These are phyloP conservation scores for Pteronotus mesoamericanus DNA, from an alignment of 2,797 vertebrate genomes.

Conservation along the genomic window DNA sequence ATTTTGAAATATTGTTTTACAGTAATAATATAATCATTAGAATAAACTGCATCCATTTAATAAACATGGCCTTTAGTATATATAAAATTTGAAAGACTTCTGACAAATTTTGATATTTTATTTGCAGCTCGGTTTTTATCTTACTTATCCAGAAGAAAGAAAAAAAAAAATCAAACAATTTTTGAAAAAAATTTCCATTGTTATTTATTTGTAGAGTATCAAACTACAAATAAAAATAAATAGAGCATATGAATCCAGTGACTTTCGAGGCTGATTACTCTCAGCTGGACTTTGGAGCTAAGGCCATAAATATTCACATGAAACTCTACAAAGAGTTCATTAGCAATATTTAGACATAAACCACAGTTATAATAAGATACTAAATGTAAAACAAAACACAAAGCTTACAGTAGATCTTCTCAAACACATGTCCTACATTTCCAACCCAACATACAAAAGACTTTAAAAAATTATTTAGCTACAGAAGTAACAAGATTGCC, in stretches of 20 bases:
- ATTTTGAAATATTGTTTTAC: constrained; percentile 11
- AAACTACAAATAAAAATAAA: constrained; percentile 44
- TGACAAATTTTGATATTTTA: constrained; percentile 19
- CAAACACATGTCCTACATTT: neutral
- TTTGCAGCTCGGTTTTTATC: neutral
- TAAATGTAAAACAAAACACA: neutral
- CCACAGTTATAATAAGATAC: constrained; percentile 16
- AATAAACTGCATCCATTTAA: constrained; percentile 16
- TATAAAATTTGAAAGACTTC: neutral
- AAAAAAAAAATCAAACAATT: neutral
- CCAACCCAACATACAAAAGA: neutral
- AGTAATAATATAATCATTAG: neutral
- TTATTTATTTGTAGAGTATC: constrained; percentile 11
- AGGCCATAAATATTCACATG: constrained; percentile 37
- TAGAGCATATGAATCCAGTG: neutral
- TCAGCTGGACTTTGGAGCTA: constrained; percentile 32
- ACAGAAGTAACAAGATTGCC: neutral
- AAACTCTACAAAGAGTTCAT: constrained; percentile 47
- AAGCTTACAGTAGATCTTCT: neutral
- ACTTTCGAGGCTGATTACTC: neutral
- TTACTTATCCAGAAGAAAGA: constrained; percentile 2
- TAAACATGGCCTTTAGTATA: neutral
- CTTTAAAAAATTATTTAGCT: neutral
- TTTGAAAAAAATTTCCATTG: neutral
- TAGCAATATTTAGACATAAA: constrained; percentile 16